phyloP scores from a whole-genome alignment of 2,888 invertebrate species.

The Dyspetes luteomarginatus region DNA sequence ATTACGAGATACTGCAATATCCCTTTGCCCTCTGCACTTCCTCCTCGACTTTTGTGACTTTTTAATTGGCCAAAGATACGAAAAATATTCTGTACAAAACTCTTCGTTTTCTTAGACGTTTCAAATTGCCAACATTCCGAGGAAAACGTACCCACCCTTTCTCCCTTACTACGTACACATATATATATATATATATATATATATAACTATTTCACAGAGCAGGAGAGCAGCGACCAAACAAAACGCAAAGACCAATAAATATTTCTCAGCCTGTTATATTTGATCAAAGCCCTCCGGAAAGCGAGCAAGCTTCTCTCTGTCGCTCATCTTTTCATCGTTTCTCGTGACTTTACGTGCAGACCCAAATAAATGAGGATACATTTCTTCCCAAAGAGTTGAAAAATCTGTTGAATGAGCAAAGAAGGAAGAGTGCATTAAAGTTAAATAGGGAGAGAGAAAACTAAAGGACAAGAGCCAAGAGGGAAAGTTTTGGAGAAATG shows the following conservation, averaged over 20 bases:
- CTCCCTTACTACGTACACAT: neutral
- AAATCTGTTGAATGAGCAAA: neutral
- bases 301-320: neutral
- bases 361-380: neutral
- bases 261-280: slow-evolving; percentile 14
- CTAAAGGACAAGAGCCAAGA: neutral
- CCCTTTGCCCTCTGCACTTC: neutral
- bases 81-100: neutral
- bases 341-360: slow-evolving; percentile 6
- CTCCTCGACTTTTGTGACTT: neutral
- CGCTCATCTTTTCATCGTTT: neutral
- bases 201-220: neutral
- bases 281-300: slow-evolving; percentile 12
- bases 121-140: neutral
- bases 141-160: neutral
- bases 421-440: neutral
- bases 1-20: neutral
- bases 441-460: neutral
- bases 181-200: neutral
- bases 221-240: neutral
- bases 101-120: neutral
- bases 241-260: slow-evolving; percentile 7
- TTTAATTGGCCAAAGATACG: slow-evolving; percentile 13
- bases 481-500: slow-evolving; percentile 9
- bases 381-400: slow-evolving; percentile 5